Evolutionary conservation across 2,797 vertebrate genomes (phyloP).

Genomic region (Coracias cyanogaster): DNA sequence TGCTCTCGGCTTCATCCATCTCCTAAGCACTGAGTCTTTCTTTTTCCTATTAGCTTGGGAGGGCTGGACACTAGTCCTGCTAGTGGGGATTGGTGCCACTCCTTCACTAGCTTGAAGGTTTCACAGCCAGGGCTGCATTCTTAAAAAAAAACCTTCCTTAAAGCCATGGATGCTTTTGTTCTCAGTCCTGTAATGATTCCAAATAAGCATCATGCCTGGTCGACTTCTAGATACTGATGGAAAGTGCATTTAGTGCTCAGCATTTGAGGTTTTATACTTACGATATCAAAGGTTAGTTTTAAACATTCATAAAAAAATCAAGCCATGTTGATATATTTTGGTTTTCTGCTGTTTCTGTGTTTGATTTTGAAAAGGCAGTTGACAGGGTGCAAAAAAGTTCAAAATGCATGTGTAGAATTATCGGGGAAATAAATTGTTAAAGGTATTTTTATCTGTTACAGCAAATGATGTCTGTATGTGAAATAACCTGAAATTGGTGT

Average conservation of each 20-base stretch:
- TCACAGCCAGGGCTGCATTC: background rate
- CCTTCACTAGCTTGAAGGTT: constrained; percentile 57
- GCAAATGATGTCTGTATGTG: background rate
- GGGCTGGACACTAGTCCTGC: background rate
- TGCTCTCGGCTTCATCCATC: background rate
- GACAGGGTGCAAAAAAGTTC: background rate
- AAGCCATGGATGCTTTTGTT: constrained; percentile 41
- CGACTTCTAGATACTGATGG: background rate
- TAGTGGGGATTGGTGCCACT: constrained; percentile 49
- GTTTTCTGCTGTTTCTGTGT: background rate
- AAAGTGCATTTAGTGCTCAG: constrained; percentile 20
- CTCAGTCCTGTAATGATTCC: background rate
- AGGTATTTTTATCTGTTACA: background rate
- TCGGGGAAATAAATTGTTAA: constrained; percentile 17
- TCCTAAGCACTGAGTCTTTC: background rate
- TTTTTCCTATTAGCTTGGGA: background rate
- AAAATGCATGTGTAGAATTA: background rate
- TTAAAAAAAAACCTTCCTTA: background rate
- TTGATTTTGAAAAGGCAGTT: background rate
- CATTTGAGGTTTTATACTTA: background rate
- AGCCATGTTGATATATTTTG: background rate
- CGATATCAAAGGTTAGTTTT: constrained; percentile 32
- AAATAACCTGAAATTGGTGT: background rate
- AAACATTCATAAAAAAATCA: background rate
- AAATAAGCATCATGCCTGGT: background rate